Base-by-base conservation (phyloP, 2,797 vertebrate species). In the Lepidocolaptes lacrymiger region DNA sequence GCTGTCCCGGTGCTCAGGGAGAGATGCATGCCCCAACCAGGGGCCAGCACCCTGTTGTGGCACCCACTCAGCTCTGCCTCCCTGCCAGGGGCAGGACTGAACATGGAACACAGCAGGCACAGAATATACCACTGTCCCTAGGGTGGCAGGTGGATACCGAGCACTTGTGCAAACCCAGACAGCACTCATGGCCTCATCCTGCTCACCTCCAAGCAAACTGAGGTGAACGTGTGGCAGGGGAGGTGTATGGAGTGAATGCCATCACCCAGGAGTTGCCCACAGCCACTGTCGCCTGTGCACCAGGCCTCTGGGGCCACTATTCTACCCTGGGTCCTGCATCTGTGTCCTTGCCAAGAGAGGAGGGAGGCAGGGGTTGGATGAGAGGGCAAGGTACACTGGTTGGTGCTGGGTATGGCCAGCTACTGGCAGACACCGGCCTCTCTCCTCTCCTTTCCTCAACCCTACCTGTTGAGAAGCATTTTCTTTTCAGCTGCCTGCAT, bases 1-100 rank as follows among this genome's bases (percentile, higher is more conserved):
- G 2, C 14, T 49, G 20, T 77, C 49, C 30, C 0, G 1, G 2
- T 58, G 54, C n/a, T 67, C 32, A 2, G 1, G 10, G 48, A 77
- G 32, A 85, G 52, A 18, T 10, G 14, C 2, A 6, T 59, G 10
- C 9, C 46, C 21, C 23, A 56, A 9, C 32, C 37, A 37, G 27
- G 20, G 28, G 28, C 23, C 26, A 44, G 68, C 23, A 55, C 17
- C 23, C 8, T 59, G 27, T 66, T 18, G 17, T 51, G 59, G 80
- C 34, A 63, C 30, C 27, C 3, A 2, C 28, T 12, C 7, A 12
- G 49, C 48, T 62, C 56, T 86, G 46, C 46, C n/a, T 52, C 27
- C 49, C 44, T 26, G 16, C n/a, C 2, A 2, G 15, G n/a, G 20
- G 20, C 56, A 28, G 52, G 48, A 18, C 37, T 8, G 1, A 48